Evolutionary conservation across 2,888 invertebrate species (phyloP).

Genomic region (Netelia melanura): DNA sequence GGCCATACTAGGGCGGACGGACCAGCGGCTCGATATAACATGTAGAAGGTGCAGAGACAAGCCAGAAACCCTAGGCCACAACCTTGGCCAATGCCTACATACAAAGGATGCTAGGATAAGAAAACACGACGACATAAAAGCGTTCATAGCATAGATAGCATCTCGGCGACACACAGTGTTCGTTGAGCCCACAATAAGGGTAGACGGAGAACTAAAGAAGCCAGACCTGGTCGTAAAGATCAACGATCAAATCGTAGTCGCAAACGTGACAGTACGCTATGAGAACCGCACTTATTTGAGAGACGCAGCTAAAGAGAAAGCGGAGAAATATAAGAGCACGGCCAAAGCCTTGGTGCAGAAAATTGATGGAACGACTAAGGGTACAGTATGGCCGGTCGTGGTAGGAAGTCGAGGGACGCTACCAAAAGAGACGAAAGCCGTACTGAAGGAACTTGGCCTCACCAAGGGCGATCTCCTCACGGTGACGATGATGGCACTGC

Average conservation of each 20-base stretch:
- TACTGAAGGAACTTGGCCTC: conserved; percentile 71
- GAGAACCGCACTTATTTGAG: conserved; percentile 69
- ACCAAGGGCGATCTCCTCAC: conserved; percentile 66
- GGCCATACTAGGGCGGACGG: conserved; percentile 17
- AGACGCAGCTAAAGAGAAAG: conserved; percentile 72
- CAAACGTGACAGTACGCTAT: conserved; percentile 76
- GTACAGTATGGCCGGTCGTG: conserved; percentile 60
- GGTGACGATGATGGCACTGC: conserved; percentile 75
- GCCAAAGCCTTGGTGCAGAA: not conserved
- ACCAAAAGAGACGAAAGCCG: conserved; percentile 74
- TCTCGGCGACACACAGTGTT: not conserved
- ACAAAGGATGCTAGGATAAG: conserved; percentile 57
- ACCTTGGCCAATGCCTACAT: conserved; percentile 72
- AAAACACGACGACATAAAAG: conserved; percentile 57
- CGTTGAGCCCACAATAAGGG: conserved; percentile 39
- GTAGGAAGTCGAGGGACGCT: conserved; percentile 80
- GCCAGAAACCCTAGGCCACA: conserved; percentile 78
- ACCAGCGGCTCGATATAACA: not conserved
- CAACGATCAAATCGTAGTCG: conserved; percentile 73
- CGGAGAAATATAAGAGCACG: conserved; percentile 72
- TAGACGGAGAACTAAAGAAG: conserved; percentile 72
- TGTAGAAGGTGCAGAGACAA: conserved; percentile 75
- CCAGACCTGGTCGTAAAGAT: conserved; percentile 75
- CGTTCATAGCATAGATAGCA: conserved; percentile 20
- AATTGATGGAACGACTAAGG: not conserved